phyloP scores from a whole-genome alignment of 2,888 invertebrate species.

The Congeria kusceri region DNA sequence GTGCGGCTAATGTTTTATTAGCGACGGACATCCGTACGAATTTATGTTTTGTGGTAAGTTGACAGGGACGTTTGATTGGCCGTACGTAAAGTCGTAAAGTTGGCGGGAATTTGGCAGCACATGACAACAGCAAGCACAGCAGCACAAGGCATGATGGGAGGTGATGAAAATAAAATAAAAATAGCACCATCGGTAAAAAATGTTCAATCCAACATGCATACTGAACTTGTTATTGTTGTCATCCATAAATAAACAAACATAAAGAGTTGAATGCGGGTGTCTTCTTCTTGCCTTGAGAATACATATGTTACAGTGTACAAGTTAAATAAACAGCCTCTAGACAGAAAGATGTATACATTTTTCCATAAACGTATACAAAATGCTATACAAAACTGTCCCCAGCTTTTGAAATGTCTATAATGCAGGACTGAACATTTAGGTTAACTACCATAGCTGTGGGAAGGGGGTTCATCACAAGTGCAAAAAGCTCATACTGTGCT shows the following conservation, averaged over 20 bases:
- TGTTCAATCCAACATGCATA: slow-evolving; percentile 81
- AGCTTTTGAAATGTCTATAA: too few species aligned
- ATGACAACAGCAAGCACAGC: slow-evolving; percentile 86
- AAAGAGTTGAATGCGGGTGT: too few species aligned
- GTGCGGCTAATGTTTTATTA: slow-evolving; percentile 85
- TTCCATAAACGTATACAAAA: too few species aligned
- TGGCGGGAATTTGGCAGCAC: slow-evolving; percentile 85
- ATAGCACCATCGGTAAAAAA: slow-evolving; percentile 84
- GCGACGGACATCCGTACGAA: slow-evolving; percentile 74
- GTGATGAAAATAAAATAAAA: slow-evolving; percentile 84
- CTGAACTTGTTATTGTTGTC: not conserved
- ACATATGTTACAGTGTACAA: too few species aligned
- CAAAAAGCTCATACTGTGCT: too few species aligned
- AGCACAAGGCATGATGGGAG: slow-evolving; percentile 85
- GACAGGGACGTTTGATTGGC: slow-evolving; percentile 81
- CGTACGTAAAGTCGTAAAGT: slow-evolving; percentile 83
- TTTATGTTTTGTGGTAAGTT: slow-evolving; percentile 60
- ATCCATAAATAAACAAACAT: slow-evolving; percentile 2
- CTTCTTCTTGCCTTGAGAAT: too few species aligned
- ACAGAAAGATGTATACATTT: too few species aligned
- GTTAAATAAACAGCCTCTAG: too few species aligned
- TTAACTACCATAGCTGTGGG: too few species aligned
- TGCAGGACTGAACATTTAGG: too few species aligned
- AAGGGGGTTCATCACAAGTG: too few species aligned
- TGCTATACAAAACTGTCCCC: too few species aligned